A percentile compares a stretch with the other conserved stretches of the same genome.
Evolutionary conservation across 1,140 invertebrate genomes (phyloP).

Genomic region (Thereuonema tuberculata): DNA sequence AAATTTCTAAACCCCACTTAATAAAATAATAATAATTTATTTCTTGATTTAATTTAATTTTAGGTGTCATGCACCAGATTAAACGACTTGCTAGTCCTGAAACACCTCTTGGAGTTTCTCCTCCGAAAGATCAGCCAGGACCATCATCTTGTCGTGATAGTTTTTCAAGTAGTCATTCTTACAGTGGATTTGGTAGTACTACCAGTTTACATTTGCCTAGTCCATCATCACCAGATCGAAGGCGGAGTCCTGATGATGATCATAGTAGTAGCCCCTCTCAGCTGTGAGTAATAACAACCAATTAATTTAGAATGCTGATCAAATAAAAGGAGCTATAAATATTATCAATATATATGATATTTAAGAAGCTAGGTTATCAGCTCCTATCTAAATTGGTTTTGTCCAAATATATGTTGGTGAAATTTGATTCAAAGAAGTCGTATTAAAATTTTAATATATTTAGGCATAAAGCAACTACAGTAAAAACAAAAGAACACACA

Average conservation of each 20-base stretch:
- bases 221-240: constrained; percentile 4
- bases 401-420: no score
- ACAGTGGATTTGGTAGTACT: constrained; percentile 19
- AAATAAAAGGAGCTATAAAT: not conserved
- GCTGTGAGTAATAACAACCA: constrained; percentile 35
- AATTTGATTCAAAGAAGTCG: no score
- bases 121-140: constrained; percentile 34
- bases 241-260: constrained; percentile 17
- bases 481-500: no score
- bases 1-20: no score
- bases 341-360: no score
- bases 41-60: no score
- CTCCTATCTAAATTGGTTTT: no score
- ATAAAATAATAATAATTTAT: no score
- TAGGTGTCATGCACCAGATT: constrained; percentile 78
- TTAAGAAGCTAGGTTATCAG: no score
- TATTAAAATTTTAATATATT: no score
- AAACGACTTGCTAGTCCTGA: constrained; percentile 57
- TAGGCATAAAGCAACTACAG: no score
- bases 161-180: not conserved
- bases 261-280: constrained; percentile 34
- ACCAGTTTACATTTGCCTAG: constrained; percentile 18
- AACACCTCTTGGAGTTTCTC: constrained; percentile 43
- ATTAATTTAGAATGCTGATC: not conserved
- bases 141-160: constrained; percentile 1